Base-by-base conservation (phyloP, 2,113 vertebrate genomes). In the Speoplatyrhinus poulsoni region DNA sequence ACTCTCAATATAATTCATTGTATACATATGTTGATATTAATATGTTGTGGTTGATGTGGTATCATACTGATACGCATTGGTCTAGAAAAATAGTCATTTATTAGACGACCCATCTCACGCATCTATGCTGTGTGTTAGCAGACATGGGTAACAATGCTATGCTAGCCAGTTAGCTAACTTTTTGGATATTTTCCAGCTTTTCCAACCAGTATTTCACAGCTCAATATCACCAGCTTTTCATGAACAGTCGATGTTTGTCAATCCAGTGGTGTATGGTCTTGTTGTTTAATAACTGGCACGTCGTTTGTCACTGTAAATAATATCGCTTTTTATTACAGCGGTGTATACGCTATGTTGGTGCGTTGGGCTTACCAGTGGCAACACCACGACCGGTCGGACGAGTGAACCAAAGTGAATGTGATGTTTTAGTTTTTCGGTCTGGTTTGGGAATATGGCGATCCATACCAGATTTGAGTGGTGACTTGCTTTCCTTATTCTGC, bases 401-500 rank as follows among this genome's bases (percentile, higher is more conserved):
- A 82, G 78, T 72, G 68, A 77, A 67, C 77, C 50, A 4, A 70
- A 16, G 70, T 60, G 46, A 60, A 76, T 56, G 70, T 67, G 73
- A 36, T 36, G n/a, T 69, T 81, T 71, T 72, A 70, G 78, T 63
- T 46, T 47, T 41, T 53, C 66, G 61, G 13, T 54, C 65, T 32
- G 6, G 49, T 54, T 65, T 64, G 69, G 26, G 36, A 53, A 52
- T 68, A 53, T 60, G 58, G 71, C 67, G 65, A 79, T 84, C 73
- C 67, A 79, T 80, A 69, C 60, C 82, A 70, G 83, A 90, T 87
- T 80, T 72, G 79, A 83, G 73, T 87, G 75, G 88, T 90, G 89
- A 90, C 87, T 92, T 91, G 90, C 87, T 92, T 84, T 90, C 89
- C 84, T 84, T 60, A 70, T 69, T 65, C 63, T 67, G 48, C 61